These are phyloP conservation scores for Loxodonta africana DNA, from an alignment of 2,113 vertebrate genomes.

Conservation along the genomic window DNA sequence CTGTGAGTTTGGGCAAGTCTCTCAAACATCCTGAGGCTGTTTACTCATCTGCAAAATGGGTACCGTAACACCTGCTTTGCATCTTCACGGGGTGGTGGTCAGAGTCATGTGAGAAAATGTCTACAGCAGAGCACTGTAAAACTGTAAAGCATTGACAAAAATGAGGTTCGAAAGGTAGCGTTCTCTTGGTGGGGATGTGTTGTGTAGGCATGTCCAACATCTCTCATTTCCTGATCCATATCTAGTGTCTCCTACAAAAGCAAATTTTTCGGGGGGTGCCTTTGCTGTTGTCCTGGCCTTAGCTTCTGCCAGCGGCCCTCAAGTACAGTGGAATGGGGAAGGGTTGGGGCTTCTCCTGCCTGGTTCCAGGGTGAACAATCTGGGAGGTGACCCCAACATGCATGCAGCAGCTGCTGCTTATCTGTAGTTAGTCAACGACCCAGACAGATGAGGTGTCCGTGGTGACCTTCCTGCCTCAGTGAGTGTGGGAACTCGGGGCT, in stretches of 20 bases:
- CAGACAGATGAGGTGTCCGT: conserved; percentile 83
- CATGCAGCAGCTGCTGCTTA: conserved; percentile 75
- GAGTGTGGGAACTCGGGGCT: conserved; percentile 85
- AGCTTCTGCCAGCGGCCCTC: background rate
- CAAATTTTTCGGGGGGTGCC: background rate
- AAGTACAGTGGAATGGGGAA: fast-evolving
- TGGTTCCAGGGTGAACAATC: background rate
- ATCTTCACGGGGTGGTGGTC: conserved; percentile 49
- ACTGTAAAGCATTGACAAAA: fast-evolving
- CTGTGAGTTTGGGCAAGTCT: conserved; percentile 36
- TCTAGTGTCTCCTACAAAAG: background rate
- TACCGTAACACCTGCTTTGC: conserved; percentile 61
- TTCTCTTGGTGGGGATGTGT: fast-evolving
- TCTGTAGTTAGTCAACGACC: conserved; percentile 73
- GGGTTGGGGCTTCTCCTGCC: background rate
- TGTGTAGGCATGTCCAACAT: fast-evolving
- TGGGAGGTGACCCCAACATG: conserved; percentile 38
- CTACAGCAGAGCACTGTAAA: background rate
- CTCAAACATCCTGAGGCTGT: conserved; percentile 67
- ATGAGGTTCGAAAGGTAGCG: fast-evolving
- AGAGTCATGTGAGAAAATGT: conserved; percentile 51
- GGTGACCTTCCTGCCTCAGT: conserved; percentile 84
- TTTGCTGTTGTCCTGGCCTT: fast-evolving
- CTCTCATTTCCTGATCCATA: background rate
- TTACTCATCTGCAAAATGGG: conserved; percentile 81